Conservation (phyloP, 2,888 invertebrate genomes). For the Nephrotoma appendiculata region DNA sequence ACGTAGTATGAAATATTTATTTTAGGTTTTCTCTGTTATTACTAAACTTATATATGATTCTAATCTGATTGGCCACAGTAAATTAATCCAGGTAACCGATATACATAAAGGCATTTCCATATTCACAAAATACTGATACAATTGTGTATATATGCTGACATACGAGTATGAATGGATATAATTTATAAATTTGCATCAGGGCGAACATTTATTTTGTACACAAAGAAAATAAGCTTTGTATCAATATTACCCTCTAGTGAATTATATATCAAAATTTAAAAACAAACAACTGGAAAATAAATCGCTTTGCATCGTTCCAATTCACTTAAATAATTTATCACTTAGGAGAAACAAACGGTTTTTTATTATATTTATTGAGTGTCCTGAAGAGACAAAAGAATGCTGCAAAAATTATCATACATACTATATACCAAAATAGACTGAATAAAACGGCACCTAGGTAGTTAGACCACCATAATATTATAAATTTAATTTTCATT, state of each 20-base stretch:
- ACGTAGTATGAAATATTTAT: no score
- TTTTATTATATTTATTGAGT: not conserved
- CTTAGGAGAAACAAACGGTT: not conserved
- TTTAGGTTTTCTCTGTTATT: no score
- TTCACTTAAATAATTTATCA: not conserved
- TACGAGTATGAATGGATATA: no score
- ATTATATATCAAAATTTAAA: not conserved
- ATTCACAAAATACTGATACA: no score
- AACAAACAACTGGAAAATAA: not conserved
- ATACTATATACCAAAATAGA: not conserved
- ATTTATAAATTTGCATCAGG: not conserved
- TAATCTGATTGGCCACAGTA: no score
- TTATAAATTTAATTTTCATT: not conserved
- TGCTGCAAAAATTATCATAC: not conserved
- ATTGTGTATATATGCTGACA: no score
- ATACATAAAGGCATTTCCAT: no score
- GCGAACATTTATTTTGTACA: not conserved
- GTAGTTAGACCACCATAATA: not conserved
- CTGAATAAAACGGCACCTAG: not conserved
- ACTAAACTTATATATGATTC: no score
- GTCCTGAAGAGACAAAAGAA: not conserved
- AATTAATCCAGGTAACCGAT: no score
- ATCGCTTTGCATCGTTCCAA: not conserved
- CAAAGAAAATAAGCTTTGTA: not conserved
- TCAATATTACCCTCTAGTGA: not conserved